Percentiles rank a stretch among this genome's conserved stretches.
These are phyloP conservation scores for Ceratotherium simum DNA, from an alignment of 2,113 vertebrate species.

Conservation along the genomic window DNA sequence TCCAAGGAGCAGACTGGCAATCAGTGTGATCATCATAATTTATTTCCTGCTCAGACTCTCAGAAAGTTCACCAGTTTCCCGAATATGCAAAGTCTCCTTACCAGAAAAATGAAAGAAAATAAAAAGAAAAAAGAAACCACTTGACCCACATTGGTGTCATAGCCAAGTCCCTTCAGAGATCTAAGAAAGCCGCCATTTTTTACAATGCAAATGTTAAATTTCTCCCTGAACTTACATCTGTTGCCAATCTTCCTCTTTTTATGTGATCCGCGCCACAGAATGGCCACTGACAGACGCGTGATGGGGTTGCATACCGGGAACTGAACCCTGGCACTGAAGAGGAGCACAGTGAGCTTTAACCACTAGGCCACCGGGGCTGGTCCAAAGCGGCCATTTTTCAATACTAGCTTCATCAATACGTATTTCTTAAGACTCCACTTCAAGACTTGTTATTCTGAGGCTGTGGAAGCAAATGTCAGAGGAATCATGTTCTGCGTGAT, in stretches of 20 bases:
- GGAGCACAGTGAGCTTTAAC: too few species aligned
- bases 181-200: not conserved
- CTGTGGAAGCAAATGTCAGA: not conserved
- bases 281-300: too few species aligned
- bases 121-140: not conserved
- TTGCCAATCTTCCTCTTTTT: too few species aligned
- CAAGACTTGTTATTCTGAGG: not conserved
- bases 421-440: slow-evolving; percentile 49
- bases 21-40: not conserved
- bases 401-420: not conserved
- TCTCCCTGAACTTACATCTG: too few species aligned
- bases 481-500: not conserved
- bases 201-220: too few species aligned
- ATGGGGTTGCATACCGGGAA: too few species aligned
- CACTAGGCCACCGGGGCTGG: too few species aligned
- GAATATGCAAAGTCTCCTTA: not conserved
- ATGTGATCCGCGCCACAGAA: too few species aligned
- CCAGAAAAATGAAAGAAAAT: not conserved
- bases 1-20: slow-evolving; percentile 18
- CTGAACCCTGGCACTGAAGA: too few species aligned
- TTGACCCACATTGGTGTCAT: not conserved
- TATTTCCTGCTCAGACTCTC: slow-evolving; percentile 35
- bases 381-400: not conserved
- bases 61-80: not conserved
- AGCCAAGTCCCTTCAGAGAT: not conserved